phyloP scores from a whole-genome alignment of 2,888 invertebrate genomes.

The Zelleria hepariella region DNA sequence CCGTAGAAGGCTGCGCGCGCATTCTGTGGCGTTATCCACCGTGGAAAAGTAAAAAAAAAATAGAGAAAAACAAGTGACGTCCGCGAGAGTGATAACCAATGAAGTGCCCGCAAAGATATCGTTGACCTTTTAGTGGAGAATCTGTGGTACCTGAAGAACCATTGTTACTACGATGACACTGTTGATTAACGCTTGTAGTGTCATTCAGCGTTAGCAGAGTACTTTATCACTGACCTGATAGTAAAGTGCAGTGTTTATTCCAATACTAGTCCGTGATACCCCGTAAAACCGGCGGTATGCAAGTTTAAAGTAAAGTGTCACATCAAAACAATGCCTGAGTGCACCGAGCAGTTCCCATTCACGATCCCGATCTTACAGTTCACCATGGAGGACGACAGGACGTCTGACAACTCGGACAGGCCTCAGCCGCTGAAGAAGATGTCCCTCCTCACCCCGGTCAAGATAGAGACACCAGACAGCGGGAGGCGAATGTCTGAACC shows the following conservation, averaged over 20 bases:
- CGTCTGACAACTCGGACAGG: slow-evolving; percentile 33
- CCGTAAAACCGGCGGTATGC: slow-evolving; percentile 23
- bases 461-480: slow-evolving; percentile 58
- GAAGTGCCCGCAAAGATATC: slow-evolving; percentile 30
- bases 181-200: too few species aligned
- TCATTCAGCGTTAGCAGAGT: too few species aligned
- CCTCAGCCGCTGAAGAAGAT: slow-evolving; percentile 56
- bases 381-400: slow-evolving; percentile 61
- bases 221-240: too few species aligned
- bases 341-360: slow-evolving; percentile 56
- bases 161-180: too few species aligned
- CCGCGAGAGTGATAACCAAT: neutral
- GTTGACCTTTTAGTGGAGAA: slow-evolving; percentile 25
- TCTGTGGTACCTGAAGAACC: too few species aligned
- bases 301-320: slow-evolving; percentile 15
- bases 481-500: slow-evolving; percentile 57
- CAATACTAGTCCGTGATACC: too few species aligned
- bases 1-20: slow-evolving; percentile 28
- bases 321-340: slow-evolving; percentile 57
- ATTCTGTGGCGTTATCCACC: slow-evolving; percentile 12
- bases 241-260: too few species aligned
- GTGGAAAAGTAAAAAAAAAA: slow-evolving; percentile 18
- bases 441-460: slow-evolving; percentile 56
- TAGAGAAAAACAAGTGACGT: slow-evolving; percentile 9
- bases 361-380: slow-evolving; percentile 62